phyloP scores from a whole-genome alignment of 2,797 vertebrate species.

The Protosalanx chinensis region DNA sequence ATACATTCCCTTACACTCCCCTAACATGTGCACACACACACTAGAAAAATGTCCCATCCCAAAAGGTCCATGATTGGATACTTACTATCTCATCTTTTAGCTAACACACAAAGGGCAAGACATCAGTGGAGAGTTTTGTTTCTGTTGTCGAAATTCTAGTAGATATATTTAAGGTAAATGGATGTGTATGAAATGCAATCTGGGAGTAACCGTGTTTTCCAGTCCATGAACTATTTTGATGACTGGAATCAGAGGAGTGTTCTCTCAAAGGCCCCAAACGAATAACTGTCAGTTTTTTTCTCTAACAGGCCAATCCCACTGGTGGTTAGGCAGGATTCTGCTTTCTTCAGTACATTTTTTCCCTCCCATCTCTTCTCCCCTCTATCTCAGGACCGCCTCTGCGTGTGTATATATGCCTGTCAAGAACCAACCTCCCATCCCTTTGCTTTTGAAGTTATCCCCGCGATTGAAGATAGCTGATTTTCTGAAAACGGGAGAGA shows the following conservation, averaged over 20 bases:
- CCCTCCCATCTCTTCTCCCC: not conserved
- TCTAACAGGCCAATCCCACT: constrained; percentile 46
- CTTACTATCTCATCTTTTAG: constrained; percentile 45
- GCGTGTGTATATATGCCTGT: constrained; percentile 24
- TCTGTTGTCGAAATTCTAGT: constrained; percentile 39
- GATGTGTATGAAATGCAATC: constrained; percentile 55
- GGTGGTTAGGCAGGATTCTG: constrained; percentile 29
- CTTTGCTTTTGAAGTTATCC: constrained; percentile 23
- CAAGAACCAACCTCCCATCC: constrained; percentile 9
- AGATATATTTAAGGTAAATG: constrained; percentile 56
- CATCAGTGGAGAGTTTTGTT: constrained; percentile 22
- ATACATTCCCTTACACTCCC: not conserved
- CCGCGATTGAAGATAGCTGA: constrained; percentile 17
- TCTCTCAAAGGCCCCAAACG: constrained; percentile 49
- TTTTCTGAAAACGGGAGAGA: not conserved
- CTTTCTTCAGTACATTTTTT: constrained; percentile 37
- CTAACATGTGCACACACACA: not conserved
- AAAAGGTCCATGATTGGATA: constrained; percentile 42
- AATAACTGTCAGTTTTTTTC: constrained; percentile 33
- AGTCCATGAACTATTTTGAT: constrained; percentile 44
- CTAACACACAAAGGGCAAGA: constrained; percentile 32
- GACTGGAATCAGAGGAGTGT: constrained; percentile 45
- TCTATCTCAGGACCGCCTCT: constrained; percentile 7
- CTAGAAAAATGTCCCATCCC: constrained; percentile 41
- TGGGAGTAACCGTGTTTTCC: constrained; percentile 21